Evolutionary conservation across 2,113 vertebrate species (phyloP).

Genomic region (Melierax canorus): DNA sequence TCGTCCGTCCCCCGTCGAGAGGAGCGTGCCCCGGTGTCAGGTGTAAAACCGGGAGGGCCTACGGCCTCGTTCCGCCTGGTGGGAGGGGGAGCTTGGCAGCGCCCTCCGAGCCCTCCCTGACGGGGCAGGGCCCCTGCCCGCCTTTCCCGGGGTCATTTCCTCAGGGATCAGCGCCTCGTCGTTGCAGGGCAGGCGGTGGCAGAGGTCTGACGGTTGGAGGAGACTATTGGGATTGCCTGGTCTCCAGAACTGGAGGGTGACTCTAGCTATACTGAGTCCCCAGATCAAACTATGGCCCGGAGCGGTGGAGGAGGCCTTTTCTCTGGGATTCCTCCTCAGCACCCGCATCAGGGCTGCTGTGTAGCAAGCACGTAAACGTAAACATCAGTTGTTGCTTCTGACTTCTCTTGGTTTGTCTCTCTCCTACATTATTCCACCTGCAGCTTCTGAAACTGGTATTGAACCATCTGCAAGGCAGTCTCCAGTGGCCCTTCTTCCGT

Average conservation of each 20-base stretch:
- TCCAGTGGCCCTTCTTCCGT: not conserved
- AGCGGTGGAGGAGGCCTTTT: not conserved
- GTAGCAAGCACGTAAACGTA: rapidly evolving
- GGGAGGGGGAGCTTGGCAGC: not conserved
- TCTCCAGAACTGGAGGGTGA: too few relatives aligned
- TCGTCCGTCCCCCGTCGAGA: too few relatives aligned
- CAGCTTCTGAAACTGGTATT: rapidly evolving
- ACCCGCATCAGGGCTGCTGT: rapidly evolving
- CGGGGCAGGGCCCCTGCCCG: rapidly evolving
- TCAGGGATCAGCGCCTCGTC: not conserved
- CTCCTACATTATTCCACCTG: not conserved
- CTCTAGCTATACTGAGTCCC: rapidly evolving
- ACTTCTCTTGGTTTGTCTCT: not conserved
- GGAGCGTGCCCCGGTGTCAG: not conserved
- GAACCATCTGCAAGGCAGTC: not conserved
- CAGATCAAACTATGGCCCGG: rapidly evolving
- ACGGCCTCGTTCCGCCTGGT: rapidly evolving
- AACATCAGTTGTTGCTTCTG: not conserved
- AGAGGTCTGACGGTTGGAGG: rapidly evolving
- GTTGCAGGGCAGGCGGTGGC: rapidly evolving
- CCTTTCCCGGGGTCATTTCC: rapidly evolving
- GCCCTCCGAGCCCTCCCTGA: too few relatives aligned
- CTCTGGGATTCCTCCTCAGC: not conserved
- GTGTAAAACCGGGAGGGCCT: not conserved
- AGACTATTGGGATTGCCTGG: rapidly evolving